These are phyloP conservation scores for Melitaea athalia DNA, from an alignment of 2,888 invertebrate species.

Conservation along the genomic window DNA sequence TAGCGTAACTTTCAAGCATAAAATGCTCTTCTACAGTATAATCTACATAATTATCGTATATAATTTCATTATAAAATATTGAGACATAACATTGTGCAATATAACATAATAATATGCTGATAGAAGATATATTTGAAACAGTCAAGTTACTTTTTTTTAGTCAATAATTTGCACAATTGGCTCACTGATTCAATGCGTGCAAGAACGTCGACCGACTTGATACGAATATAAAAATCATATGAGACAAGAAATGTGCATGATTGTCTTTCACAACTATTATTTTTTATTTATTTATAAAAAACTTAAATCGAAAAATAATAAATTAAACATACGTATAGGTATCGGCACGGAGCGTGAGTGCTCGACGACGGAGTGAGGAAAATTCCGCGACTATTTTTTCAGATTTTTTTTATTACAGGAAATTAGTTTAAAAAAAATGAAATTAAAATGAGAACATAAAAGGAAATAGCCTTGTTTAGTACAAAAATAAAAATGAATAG, in stretches of 20 bases:
- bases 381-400: too few species aligned
- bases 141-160: slow-evolving; percentile 68
- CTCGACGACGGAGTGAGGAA: too few species aligned
- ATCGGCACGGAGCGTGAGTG: too few species aligned
- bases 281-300: background rate
- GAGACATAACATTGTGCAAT: slow-evolving; percentile 81
- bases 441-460: too few species aligned
- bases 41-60: slow-evolving; percentile 43
- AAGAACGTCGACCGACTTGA: slow-evolving; percentile 50
- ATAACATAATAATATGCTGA: slow-evolving; percentile 59
- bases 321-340: too few species aligned
- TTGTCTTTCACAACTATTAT: too few species aligned
- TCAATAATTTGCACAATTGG: slow-evolving; percentile 71
- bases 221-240: background rate
- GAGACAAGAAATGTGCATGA: too few species aligned
- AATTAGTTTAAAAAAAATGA: too few species aligned
- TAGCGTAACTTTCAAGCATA: slow-evolving; percentile 42
- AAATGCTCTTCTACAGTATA: slow-evolving; percentile 40
- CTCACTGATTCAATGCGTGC: slow-evolving; percentile 55
- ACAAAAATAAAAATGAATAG: too few species aligned
- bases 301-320: background rate
- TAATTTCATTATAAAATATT: slow-evolving; percentile 75
- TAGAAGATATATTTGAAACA: slow-evolving; percentile 72
- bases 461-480: too few species aligned
- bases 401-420: too few species aligned